Percentiles rank a stretch among this genome's conserved stretches.
Conservation (phyloP, 37 sponge, comb jelly and placozoan species). For the Agelas oroides region DNA sequence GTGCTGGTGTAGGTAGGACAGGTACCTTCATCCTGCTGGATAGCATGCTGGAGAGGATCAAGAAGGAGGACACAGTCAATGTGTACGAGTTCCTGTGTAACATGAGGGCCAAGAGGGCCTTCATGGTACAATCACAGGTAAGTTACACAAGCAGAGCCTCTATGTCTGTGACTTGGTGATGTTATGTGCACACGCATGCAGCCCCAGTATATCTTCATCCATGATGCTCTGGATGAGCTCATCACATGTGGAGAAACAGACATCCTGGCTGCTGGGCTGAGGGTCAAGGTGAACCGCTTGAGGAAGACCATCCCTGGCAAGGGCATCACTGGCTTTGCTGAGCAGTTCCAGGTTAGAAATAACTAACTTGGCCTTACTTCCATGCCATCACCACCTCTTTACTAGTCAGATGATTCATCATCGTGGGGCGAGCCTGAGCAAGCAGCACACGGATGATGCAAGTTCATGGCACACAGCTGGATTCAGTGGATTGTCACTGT, state of each 20-base stretch:
- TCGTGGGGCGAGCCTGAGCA: no score
- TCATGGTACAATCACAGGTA: conserved; percentile 87
- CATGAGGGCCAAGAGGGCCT: conserved; percentile 66
- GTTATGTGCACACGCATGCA: no score
- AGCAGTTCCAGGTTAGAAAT: conserved; percentile 52
- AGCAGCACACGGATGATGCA: no score
- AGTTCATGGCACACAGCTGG: no score
- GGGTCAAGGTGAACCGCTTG: conserved; percentile 36
- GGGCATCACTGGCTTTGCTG: conserved; percentile 55
- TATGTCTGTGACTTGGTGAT: no score
- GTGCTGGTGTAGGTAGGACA: conserved; percentile 88
- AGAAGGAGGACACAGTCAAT: conserved; percentile 50
- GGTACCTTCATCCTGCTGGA: conserved; percentile 86
- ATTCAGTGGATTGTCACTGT: no score
- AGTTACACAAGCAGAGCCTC: no score
- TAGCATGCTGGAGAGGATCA: conserved; percentile 74
- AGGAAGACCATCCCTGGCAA: conserved; percentile 50
- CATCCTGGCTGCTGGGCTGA: conserved; percentile 28
- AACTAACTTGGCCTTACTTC: no score
- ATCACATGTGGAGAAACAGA: conserved; percentile 74
- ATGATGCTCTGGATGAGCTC: conserved; percentile 77
- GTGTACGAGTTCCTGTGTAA: conserved; percentile 62
- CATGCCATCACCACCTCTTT: no score
- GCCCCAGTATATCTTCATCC: conserved; percentile 84
- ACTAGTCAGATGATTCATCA: no score